phyloP scores from a whole-genome alignment of 2,888 invertebrate species.

The Papilio demoleus region DNA sequence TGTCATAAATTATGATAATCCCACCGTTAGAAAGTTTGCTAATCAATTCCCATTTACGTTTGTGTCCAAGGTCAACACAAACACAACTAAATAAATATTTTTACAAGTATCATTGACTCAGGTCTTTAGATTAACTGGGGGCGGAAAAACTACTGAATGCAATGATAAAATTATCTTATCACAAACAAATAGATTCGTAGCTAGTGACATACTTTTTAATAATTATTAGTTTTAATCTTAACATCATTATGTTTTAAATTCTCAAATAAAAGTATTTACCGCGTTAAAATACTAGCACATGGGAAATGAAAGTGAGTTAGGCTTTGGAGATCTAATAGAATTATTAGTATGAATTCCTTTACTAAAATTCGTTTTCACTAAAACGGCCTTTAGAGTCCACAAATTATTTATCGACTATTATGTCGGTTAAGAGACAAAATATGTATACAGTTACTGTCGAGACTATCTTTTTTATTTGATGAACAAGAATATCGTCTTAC shows the following conservation, averaged over 20 bases:
- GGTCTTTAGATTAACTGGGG: conserved; percentile 3
- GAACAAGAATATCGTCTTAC: conserved; percentile 81
- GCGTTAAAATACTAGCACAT: no score
- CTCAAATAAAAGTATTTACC: background rate
- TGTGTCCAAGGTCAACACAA: background rate
- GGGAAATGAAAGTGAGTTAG: no score
- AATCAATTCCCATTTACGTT: conserved; percentile 23
- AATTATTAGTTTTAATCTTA: background rate
- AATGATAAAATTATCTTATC: background rate
- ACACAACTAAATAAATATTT: conserved; percentile 6
- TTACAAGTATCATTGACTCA: conserved; percentile 17
- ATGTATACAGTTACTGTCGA: no score
- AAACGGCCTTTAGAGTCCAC: no score
- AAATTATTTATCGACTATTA: no score
- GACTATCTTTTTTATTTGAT: no score
- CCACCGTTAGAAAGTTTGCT: conserved; percentile 27
- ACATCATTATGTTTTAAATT: background rate
- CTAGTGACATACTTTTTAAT: background rate
- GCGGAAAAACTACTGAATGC: background rate
- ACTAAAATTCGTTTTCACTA: no score
- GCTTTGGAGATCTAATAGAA: no score
- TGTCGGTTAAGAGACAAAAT: no score
- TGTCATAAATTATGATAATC: conserved; percentile 14
- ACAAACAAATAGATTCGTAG: background rate
- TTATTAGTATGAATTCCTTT: no score